Base-by-base conservation (phyloP, 1,140 invertebrate species). In the Drosophila kepulauana region DNA sequence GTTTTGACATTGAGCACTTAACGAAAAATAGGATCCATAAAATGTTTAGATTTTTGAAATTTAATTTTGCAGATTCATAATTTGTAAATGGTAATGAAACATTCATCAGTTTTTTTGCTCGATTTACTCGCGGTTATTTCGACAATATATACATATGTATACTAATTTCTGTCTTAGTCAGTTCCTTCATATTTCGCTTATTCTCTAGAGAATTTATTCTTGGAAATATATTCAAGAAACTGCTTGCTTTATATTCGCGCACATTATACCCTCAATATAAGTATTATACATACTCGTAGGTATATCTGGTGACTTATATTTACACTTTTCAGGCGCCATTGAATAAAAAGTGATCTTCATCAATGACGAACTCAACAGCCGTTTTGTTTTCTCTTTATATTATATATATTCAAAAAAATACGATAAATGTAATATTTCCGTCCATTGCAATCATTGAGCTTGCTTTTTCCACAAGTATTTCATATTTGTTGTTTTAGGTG, bases 1-100 rank as follows among this genome's bases (percentile, higher is more conserved):
- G 25, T 11, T 78, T 79, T 88, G 80, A 80, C 84, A 88, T 87
- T 87, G 84, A 80, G 58, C 56, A 74, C 67, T 82, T 71, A 71
- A 68, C 70, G 58, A 48, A 64, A 62, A 67, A 52, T 67, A 57
- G 20, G 4, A 67, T 11, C 41, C 78, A 68, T 72, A 38, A 71
- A 71, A 68, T 56, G 28, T 57, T 69, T 59, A 41, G 64, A 46
- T 59, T 51, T 13, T n/a, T 28, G 13, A 20, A 58, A 68, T 25
- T 38, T 20, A 52, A 35, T 52, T 33, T 45, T 8, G 38, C 33
- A 11, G 30, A 30, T 71, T 58, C 46, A 35, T 35, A 65, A 57
- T 71, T 65, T 58, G 41, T 20, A n/a, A 13, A 16, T 16, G 13
- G 10, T 33, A 33, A 33, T 33, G 20, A 25, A 25, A 25, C 20